Evolutionary conservation across 2,888 invertebrate genomes (phyloP), one percentile per base, ranked within the genome.

Genomic region (Epistrophe eligans): DNA sequence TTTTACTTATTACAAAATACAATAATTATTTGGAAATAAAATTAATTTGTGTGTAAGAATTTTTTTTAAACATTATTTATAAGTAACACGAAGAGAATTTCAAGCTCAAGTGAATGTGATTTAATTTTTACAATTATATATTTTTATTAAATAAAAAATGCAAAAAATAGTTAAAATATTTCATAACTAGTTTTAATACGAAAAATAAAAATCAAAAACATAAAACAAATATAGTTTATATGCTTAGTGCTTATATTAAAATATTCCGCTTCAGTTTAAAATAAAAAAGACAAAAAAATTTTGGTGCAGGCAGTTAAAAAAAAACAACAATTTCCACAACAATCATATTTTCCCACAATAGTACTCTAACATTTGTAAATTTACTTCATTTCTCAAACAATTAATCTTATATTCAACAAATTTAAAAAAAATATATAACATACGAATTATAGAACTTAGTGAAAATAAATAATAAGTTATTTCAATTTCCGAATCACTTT

Each of bases 91-190:
- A 87, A 87, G 87, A 87, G 87, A 87, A 87, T 87, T 87, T 82
- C 45, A 83, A 83, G 87, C 87, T 87, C 87, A 87, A 87, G 87
- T 87, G 87, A 87, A 87, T 87, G 87, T 87, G 87, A 87, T 87
- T 87, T 87, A 87, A 79, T 82, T 87, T 87, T 87, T 87, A 87
- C 83, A 87, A 76, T 74, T 82, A 82, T 87, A 80, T 76, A 62
- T 74, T 77, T 72, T 82, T 77, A 77, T 77, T 55, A 71, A 67
- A 77, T 77, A 58, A 83, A 71, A 74, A 60, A 28, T 32, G 52
- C 55, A 74, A 82, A 66, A 67, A 76, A 45, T 79, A 87, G 79
- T 60, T 72, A 83, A 79, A 83, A 87, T 79, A 83, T 87, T 84
- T 77, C 74, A 70, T 81, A 85, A 64, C 76, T 84, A 80, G 58